Conservation (phyloP, 2,888 invertebrate species). For the Cheilosia vulpina region DNA sequence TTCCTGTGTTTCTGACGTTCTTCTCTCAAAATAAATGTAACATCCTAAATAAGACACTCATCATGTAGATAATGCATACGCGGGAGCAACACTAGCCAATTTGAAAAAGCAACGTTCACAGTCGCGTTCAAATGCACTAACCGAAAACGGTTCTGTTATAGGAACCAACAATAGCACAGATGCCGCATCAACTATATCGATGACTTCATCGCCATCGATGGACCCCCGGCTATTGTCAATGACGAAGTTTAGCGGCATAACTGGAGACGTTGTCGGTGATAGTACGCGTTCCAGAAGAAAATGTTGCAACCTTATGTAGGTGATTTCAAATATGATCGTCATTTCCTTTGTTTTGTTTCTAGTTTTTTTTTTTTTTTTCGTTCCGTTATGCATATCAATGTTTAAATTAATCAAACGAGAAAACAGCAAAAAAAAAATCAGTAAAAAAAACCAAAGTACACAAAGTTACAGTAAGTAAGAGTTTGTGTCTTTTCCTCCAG, state of each 20-base stretch:
- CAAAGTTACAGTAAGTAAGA: slow-evolving; percentile 47
- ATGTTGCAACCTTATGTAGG: slow-evolving; percentile 90
- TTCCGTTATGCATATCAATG: slow-evolving; percentile 59
- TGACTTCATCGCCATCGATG: slow-evolving; percentile 76
- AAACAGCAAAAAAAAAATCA: slow-evolving; percentile 1
- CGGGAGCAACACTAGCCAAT: slow-evolving; percentile 90
- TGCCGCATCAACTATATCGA: slow-evolving; percentile 79
- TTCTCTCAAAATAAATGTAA: slow-evolving; percentile 46
- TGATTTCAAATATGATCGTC: slow-evolving; percentile 28
- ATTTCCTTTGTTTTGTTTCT: slow-evolving; percentile 7
- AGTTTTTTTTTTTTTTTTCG: background rate
- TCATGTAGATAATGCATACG: slow-evolving; percentile 78
- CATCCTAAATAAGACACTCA: slow-evolving; percentile 77
- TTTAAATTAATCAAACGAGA: slow-evolving; percentile 29
- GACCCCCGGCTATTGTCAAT: slow-evolving; percentile 80
- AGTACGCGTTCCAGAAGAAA: slow-evolving; percentile 87
- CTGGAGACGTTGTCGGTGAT: slow-evolving; percentile 91
- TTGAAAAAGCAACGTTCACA: slow-evolving; percentile 96
- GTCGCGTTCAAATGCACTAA: slow-evolving; percentile 86
- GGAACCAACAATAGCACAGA: slow-evolving; percentile 80
- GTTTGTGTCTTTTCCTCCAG: slow-evolving; percentile 39
- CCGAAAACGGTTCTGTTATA: slow-evolving; percentile 84
- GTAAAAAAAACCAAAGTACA: slow-evolving; percentile 72
- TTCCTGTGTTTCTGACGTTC: slow-evolving; percentile 36
- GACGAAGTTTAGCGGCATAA: slow-evolving; percentile 88